Evolutionary conservation across 2,797 vertebrate species (phyloP).

Genomic region (Coregonus suidteri): DNA sequence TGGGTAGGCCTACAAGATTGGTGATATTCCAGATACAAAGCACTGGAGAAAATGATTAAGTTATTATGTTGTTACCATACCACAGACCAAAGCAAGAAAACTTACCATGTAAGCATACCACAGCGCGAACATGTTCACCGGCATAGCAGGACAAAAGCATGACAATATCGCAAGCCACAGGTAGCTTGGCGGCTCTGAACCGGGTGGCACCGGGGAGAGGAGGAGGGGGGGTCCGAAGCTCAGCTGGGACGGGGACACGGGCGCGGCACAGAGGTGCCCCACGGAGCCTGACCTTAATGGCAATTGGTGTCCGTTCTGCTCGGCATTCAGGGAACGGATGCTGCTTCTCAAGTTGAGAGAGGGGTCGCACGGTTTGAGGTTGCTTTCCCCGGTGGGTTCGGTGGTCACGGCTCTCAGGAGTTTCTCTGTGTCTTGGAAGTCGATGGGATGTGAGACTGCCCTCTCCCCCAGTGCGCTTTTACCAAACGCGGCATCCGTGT

Average conservation of each 20-base stretch:
- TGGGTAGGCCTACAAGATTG: neutral
- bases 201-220: slow-evolving; percentile 65
- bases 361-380: slow-evolving; percentile 77
- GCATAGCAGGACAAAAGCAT: slow-evolving; percentile 90
- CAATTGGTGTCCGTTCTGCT: slow-evolving; percentile 79
- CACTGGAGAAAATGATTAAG: neutral
- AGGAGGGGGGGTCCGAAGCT: slow-evolving; percentile 75
- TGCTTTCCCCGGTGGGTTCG: slow-evolving; percentile 74
- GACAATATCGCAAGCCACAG: slow-evolving; percentile 88
- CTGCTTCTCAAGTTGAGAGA: slow-evolving; percentile 73
- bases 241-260: slow-evolving; percentile 69
- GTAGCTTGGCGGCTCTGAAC: slow-evolving; percentile 72
- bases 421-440: slow-evolving; percentile 77
- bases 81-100: neutral
- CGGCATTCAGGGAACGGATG: slow-evolving; percentile 73
- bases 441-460: slow-evolving; percentile 70
- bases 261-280: slow-evolving; percentile 66
- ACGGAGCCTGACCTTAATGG: slow-evolving; percentile 76
- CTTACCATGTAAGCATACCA: slow-evolving; percentile 94
- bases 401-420: slow-evolving; percentile 75
- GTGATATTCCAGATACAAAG: too few species aligned
- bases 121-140: slow-evolving; percentile 87
- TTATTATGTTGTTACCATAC: neutral
- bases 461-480: slow-evolving; percentile 66
- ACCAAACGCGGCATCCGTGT: slow-evolving; percentile 73